Base-by-base conservation (phyloP, 1,140 invertebrate genomes). In the Drosophila littoralis region DNA sequence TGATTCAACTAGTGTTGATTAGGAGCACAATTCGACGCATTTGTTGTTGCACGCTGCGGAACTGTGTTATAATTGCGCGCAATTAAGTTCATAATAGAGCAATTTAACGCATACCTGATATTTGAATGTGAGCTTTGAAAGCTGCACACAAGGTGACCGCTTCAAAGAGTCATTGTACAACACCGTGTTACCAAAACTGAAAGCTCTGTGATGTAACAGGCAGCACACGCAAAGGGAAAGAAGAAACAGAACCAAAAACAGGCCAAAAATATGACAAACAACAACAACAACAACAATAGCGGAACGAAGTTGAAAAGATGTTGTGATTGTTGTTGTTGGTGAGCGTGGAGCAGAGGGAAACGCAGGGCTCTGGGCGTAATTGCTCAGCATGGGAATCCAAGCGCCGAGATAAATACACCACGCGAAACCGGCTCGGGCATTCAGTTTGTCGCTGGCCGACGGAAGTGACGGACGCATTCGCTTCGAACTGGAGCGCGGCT, bases 371-470 rank as follows among this genome's bases (percentile, higher is more conserved):
- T 22, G 22, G 3, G 51, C 52, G n/a, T 76, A 81, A 86, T 85
- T 81, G 67, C 54, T 54, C 22, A 69, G 28, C 48, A 59, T 72
- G 82, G 64, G 82, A 65, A 72, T 55, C 54, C 51, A 45, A 15
- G 10, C 55, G 50, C 32, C 22, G 51, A 43, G 72, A 83, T 89
- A 77, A 80, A 88, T 64, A 71, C 50, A 17, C 45, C 38, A 38
- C n/a, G 45, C 33, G 7, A 88, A 88, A 80, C 83, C 79, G 72
- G 84, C 51, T 76, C 45, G 45, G 15, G 40, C 54, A 68, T 60
- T 88, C 80, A 88, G 76, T 88, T 64, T 43, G 48, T 51, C 45
- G 69, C 45, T 55, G 79, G 36, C 52, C 75, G 76, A 65, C 76
- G 69, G 45, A 89, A 83, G 73, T 79, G 51, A 67, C 68, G 78